Evolutionary conservation across 2,113 vertebrate genomes (phyloP).

Genomic region (Bubo bubo): DNA sequence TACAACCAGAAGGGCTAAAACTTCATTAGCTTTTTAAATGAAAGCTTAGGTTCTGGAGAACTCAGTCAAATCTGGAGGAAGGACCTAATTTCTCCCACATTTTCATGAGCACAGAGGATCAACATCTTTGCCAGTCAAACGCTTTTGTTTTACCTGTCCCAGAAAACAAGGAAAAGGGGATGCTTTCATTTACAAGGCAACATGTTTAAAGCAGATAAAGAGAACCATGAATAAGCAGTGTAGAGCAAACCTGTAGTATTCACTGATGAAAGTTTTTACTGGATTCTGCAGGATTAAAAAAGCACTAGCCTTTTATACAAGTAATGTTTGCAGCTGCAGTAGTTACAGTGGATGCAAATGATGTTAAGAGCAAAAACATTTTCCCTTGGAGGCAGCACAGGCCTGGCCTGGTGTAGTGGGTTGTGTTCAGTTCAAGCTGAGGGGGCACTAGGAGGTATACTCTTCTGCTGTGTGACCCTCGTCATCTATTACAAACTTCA

Average conservation of each 20-base stretch:
- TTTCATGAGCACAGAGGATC: constrained; percentile 46
- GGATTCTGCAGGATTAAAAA: not conserved
- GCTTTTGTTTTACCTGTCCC: not conserved
- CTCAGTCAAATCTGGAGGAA: not conserved
- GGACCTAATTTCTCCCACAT: constrained; percentile 52
- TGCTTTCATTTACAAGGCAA: not conserved
- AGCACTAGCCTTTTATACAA: not conserved
- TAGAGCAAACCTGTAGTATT: constrained; percentile 4
- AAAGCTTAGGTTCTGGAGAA: constrained; percentile 50
- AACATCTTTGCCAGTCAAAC: constrained; percentile 10
- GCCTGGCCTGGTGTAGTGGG: not conserved
- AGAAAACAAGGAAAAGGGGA: constrained; percentile 7
- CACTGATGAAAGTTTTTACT: not conserved
- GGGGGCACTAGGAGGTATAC: not conserved
- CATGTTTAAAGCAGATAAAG: not conserved
- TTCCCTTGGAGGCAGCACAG: not conserved
- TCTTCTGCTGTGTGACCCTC: not conserved
- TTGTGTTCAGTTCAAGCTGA: not conserved
- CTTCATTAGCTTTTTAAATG: constrained; percentile 69
- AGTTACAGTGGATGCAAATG: not conserved
- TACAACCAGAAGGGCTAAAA: constrained; percentile 57
- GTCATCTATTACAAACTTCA: not conserved
- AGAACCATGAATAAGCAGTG: not conserved
- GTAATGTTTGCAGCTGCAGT: not conserved
- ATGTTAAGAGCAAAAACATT: not conserved